Evolutionary conservation across 35 echinoderm and acorn worm species (phyloP), one percentile per base, ranked within the genome.

Genomic region (Hemicentrotus pulcherrimus): DNA sequence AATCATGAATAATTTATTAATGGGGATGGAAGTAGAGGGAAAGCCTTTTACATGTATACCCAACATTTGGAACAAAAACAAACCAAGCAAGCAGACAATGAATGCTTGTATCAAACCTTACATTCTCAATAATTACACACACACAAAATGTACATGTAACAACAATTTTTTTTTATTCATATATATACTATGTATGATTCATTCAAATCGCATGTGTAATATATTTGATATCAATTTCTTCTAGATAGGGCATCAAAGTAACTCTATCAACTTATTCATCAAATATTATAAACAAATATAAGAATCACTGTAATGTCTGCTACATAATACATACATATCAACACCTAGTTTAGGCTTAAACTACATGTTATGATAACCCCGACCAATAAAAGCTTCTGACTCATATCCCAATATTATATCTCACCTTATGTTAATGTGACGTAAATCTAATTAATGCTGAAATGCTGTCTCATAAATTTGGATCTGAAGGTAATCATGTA

Each of bases 171-270:
- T 24, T 78, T 78, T 78, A 78, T 78, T 78, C 65, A 78, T 78
- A 78, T 78, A 78, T 78, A 78, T 78, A 78, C 19, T 78, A 78
- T 78, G 65, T 78, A 78, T 78, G 22, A n/a, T 78, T 78, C 65
- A 78, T 28, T 78, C 65, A 15, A 7, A 78, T 28, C 28, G 24
- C 7, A 18, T 78, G 65, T 78, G 28, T 78, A 78, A 78, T 78
- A 78, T 78, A 78, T 78, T n/a, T 78, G 6, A 78, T 78, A 78
- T 28, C 22, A n/a, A 78, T 78, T 78, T 78, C 65, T 78, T 78
- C 19, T 22, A 7, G 18, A 78, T 78, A 78, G 65, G 19, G 22
- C 65, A 78, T 18, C 65, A n/a, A 78, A 24, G 24, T 78, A 6
- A 78, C 65, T 28, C 65, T 8, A 78, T 78, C 65, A 78, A 78